phyloP scores from a whole-genome alignment of 1,140 invertebrate genomes.

The Drosophila pruinosa region DNA sequence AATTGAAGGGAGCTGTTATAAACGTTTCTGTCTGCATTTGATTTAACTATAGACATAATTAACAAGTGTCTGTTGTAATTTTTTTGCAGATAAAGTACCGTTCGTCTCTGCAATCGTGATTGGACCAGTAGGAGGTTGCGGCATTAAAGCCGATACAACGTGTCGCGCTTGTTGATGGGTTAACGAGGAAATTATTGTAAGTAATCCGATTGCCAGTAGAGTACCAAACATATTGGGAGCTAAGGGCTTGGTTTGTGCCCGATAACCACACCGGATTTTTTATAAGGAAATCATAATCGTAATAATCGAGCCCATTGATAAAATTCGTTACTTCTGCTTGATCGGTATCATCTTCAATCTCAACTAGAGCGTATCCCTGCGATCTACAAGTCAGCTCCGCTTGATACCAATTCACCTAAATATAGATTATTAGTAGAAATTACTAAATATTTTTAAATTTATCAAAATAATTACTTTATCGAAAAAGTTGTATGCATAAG shows the following conservation, averaged over 20 bases:
- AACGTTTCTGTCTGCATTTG: too few species aligned
- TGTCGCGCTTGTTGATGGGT: neutral
- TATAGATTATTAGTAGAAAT: too few species aligned
- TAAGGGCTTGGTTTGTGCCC: neutral
- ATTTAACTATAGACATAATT: neutral
- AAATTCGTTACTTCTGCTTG: too few species aligned
- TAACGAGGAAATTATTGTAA: neutral
- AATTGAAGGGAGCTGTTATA: too few species aligned
- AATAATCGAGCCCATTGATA: too few species aligned
- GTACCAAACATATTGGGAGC: neutral
- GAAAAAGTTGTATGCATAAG: too few species aligned
- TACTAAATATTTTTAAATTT: too few species aligned
- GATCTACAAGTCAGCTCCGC: constrained; percentile 3
- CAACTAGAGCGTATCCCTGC: constrained; percentile 1
- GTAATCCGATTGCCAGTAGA: neutral
- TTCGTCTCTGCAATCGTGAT: neutral
- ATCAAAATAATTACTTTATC: neutral
- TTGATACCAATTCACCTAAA: constrained; percentile 25
- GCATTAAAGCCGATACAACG: neutral
- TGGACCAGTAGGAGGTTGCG: neutral
- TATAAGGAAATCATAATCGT: neutral
- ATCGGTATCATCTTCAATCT: too few species aligned
- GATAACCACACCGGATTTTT: constrained; percentile 1
- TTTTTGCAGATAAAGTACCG: neutral
- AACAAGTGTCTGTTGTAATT: neutral